A percentile compares a stretch with the other conserved stretches of the same genome.
Conservation (phyloP, 2,113 vertebrate genomes). For the Corythornis madagascariensis region DNA sequence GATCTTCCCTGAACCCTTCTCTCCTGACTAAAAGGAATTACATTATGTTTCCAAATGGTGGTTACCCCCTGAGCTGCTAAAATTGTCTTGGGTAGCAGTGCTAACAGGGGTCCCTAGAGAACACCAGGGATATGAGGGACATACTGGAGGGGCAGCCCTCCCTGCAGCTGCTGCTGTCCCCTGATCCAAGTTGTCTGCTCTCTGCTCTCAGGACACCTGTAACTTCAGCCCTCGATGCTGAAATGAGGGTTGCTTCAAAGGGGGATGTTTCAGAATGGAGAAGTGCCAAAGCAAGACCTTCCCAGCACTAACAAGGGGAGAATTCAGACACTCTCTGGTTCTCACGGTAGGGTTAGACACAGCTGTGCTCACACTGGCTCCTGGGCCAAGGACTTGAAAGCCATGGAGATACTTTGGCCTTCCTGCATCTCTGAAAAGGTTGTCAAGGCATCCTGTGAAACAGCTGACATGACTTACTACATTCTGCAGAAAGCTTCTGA, state of each 20-base stretch:
- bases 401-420: background rate
- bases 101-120: background rate
- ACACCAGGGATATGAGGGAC: background rate
- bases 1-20: background rate
- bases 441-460: background rate
- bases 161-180: slow-evolving; percentile 45
- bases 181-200: background rate
- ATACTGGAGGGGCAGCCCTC: background rate
- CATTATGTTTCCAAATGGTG: background rate
- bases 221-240: background rate
- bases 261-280: slow-evolving; percentile 25
- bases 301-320: background rate
- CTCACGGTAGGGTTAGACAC: slow-evolving; percentile 42
- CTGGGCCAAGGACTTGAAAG: slow-evolving; percentile 36
- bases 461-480: slow-evolving; percentile 40
- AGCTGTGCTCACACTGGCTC: background rate
- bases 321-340: slow-evolving; percentile 43
- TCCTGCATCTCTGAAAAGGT: background rate
- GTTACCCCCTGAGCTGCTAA: background rate
- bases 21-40: background rate
- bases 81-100: background rate
- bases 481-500: slow-evolving; percentile 6
- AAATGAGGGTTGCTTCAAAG: background rate
- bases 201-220: background rate
- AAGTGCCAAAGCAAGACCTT: slow-evolving; percentile 46